Percentiles rank a stretch among this genome's conserved stretches.
Conservation (phyloP, 2,113 vertebrate species). For the Hiodon tergisus region DNA sequence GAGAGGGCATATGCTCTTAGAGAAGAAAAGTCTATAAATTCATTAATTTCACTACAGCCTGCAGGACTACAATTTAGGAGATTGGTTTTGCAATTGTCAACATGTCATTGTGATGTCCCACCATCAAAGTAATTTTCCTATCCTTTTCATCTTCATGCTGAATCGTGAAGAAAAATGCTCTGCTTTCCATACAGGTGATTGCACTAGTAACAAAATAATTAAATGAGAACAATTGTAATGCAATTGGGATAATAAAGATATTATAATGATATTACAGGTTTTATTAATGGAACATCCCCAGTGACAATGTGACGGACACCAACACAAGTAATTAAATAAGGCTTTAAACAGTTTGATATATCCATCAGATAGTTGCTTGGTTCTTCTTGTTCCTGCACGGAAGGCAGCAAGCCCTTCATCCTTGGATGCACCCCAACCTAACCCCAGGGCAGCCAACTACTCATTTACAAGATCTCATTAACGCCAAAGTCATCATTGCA, state of each 20-base stretch:
- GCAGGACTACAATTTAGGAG: not conserved
- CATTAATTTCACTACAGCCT: not conserved
- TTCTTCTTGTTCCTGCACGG: conserved; percentile 5
- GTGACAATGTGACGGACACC: too few relatives aligned
- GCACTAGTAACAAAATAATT: conserved; percentile 57
- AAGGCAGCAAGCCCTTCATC: conserved; percentile 17
- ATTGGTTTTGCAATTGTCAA: conserved; percentile 8
- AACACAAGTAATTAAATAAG: too few relatives aligned
- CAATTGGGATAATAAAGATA: conserved; percentile 52
- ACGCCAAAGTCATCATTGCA: conserved; percentile 24
- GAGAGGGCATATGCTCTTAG: too few relatives aligned
- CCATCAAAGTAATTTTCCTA: conserved; percentile 34
- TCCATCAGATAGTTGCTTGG: not conserved
- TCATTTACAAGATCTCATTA: conserved; percentile 21
- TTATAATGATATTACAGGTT: conserved; percentile 44
- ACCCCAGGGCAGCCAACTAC: conserved; percentile 21
- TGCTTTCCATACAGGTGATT: conserved; percentile 47
- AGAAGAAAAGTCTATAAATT: too few relatives aligned
- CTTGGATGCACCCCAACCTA: conserved; percentile 6
- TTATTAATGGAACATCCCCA: conserved; percentile 29
- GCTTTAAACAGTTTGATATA: not conserved
- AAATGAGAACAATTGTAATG: conserved; percentile 56
- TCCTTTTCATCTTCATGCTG: conserved; percentile 33
- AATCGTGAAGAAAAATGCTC: conserved; percentile 41
- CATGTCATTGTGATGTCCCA: conserved; percentile 26